A percentile compares a stretch with the other conserved stretches of the same genome.
These are phyloP conservation scores for Dromaius novaehollandiae DNA, from an alignment of 2,113 vertebrate genomes.

Conservation along the genomic window DNA sequence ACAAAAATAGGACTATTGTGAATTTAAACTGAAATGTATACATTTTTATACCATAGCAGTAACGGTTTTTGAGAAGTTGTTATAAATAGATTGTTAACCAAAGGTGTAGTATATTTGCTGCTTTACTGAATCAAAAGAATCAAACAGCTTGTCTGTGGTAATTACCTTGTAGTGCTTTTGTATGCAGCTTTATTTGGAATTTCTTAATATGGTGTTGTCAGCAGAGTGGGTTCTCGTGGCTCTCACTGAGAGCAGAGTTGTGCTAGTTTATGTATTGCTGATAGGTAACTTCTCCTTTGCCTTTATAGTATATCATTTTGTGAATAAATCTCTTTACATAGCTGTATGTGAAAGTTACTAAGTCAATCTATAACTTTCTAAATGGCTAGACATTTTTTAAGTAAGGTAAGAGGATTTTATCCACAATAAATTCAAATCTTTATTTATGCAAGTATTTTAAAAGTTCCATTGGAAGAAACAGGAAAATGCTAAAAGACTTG, in stretches of 20 bases:
- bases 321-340: not conserved
- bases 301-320: not conserved
- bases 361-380: not conserved
- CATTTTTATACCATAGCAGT: not conserved
- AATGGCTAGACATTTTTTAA: not conserved
- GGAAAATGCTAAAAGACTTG: not conserved
- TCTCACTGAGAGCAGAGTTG: not conserved
- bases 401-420: not conserved
- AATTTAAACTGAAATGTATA: not conserved
- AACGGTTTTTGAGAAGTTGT: not conserved
- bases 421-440: not conserved
- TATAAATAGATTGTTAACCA: not conserved
- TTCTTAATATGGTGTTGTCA: not conserved
- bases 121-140: not conserved
- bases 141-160: not conserved
- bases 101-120: not conserved
- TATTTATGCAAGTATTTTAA: not conserved
- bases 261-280: not conserved
- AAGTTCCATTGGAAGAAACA: not conserved
- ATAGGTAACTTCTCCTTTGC: not conserved
- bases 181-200: not conserved
- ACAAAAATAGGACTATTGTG: fast-evolving
- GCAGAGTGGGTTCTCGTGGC: not conserved
- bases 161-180: not conserved
- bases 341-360: not conserved